Evolutionary conservation across 2,113 vertebrate genomes (phyloP).

Genomic region (Apus apus): DNA sequence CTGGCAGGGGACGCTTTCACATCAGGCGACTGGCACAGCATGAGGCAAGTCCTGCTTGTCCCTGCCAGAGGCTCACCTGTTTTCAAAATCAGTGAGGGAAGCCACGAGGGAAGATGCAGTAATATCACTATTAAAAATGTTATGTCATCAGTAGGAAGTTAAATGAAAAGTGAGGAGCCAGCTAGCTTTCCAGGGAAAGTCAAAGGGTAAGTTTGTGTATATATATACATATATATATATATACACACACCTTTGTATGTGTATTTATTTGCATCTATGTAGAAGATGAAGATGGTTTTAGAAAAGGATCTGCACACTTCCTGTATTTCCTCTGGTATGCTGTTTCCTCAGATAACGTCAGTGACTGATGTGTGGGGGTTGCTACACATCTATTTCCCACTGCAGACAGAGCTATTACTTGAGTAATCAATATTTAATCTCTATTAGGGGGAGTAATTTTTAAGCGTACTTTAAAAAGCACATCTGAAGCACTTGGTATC

Average conservation of each 20-base stretch:
- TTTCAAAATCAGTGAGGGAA: not conserved
- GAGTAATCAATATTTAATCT: slow-evolving; percentile 65
- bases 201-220: not conserved
- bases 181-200: not conserved
- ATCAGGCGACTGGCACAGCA: accelerated
- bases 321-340: not conserved
- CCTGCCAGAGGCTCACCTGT: accelerated
- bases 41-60: not conserved
- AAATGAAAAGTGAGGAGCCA: not conserved
- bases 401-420: slow-evolving; percentile 47
- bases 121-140: not conserved
- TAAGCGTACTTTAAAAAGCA: slow-evolving; percentile 2
- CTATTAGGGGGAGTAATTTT: slow-evolving; percentile 44
- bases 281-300: not conserved
- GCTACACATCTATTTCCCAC: slow-evolving; percentile 30
- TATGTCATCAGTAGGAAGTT: not conserved
- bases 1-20: accelerated
- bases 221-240: too few species aligned
- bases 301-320: not conserved
- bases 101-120: not conserved
- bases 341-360: not conserved
- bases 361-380: not conserved
- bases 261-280: not conserved
- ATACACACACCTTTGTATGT: not conserved
- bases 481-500: slow-evolving; percentile 16